Evolutionary conservation across 2,888 invertebrate genomes (phyloP), one percentile per base, ranked within the genome.

Genomic region (Gymnoscelis rufifasciata): DNA sequence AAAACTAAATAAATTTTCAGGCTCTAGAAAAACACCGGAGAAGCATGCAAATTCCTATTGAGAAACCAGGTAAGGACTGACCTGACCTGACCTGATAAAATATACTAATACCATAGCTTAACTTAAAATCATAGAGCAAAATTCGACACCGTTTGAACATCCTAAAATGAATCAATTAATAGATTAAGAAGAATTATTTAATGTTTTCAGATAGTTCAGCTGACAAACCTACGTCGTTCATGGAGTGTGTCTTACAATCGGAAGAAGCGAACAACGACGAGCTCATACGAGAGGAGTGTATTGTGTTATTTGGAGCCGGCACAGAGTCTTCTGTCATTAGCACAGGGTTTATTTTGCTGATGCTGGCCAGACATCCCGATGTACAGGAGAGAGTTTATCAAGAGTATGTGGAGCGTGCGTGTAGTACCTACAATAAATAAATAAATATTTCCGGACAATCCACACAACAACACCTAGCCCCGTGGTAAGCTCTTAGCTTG

Each of bases 281-380:
- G 1, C 66, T 69, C 35, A 38, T 71, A 2, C 15, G 55, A 2
- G 65, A 75, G 37, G 66, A 73, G 14, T 39, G 51, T 0, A 43
- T 68, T 8, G 61, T 63, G 0, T 12, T 64, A 1, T 41, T 59
- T 2, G 6, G 63, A 2, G 69, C 68, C 1, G 66, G 67, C 1
- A 66, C 60, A 1, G 70, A 73, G 14, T 60, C 59, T 0, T 33
- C 68, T 0, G 71, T 74, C 0, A 68, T 66, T 0, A 65, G 59
- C 0, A 33, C 54, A 2, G 54, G 64, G 0, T 74, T 66, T 31
- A 52, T 56, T 0, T 33, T 60, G 0, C 30, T 64, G 0, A 54
- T 72, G 57, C 38, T 38, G 28, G 38, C 38, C 47, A 60, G 29
- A 4, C 15, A 38, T 11, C 38, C 38, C 5, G 28, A 29, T 0